These are phyloP conservation scores for Gila robusta DNA, from an alignment of 2,797 vertebrate species.

Conservation along the genomic window DNA sequence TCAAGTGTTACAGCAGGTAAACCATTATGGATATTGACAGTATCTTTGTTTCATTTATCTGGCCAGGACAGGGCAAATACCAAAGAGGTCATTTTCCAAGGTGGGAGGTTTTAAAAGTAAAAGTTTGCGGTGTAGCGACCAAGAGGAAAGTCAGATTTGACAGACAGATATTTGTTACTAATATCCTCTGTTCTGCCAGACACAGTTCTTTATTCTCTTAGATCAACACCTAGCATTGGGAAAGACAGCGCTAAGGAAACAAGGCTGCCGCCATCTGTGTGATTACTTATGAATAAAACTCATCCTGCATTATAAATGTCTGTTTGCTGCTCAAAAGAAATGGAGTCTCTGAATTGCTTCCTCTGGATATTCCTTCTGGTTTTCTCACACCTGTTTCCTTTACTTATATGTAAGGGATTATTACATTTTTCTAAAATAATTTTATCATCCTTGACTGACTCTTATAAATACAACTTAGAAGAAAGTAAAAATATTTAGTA, in stretches of 20 bases:
- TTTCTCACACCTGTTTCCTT: background rate
- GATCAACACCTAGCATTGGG: conserved; percentile 44
- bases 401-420: conserved; percentile 28
- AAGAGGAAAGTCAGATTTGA: conserved; percentile 28
- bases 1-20: conserved; percentile 33
- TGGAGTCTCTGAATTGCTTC: conserved; percentile 29
- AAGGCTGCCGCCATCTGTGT: conserved; percentile 25
- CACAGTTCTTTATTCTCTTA: conserved; percentile 40
- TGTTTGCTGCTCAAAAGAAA: conserved; percentile 14
- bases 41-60: conserved; percentile 39
- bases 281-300: conserved; percentile 36
- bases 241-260: conserved; percentile 36
- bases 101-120: conserved; percentile 43
- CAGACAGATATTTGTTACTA: conserved; percentile 34
- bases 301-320: conserved; percentile 38
- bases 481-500: background rate
- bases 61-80: background rate
- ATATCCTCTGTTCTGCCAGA: conserved; percentile 21
- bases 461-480: background rate
- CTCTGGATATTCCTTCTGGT: background rate
- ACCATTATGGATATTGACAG: conserved; percentile 36
- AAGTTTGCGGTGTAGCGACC: conserved; percentile 43
- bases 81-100: conserved; percentile 33
- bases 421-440: conserved; percentile 9
- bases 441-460: background rate